Evolutionary conservation across 2,888 invertebrate genomes (phyloP).

Genomic region (Scaptomyza flava): DNA sequence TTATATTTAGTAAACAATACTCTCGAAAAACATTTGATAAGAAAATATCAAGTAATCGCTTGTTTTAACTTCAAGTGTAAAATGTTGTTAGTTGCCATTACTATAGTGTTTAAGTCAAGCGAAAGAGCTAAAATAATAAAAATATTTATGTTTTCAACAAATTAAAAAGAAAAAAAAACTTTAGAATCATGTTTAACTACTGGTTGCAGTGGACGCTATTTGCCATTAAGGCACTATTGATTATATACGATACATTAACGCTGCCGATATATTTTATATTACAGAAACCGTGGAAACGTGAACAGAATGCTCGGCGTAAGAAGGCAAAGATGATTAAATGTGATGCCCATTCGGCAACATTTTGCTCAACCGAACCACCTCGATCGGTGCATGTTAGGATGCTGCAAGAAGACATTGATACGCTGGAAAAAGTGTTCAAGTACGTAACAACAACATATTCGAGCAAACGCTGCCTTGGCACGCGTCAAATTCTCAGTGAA

Average conservation of each 20-base stretch:
- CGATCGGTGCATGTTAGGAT: slow-evolving; percentile 89
- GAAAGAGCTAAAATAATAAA: background rate
- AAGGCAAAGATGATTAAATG: slow-evolving; percentile 90
- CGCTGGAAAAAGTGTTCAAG: slow-evolving; percentile 93
- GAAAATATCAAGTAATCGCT: background rate
- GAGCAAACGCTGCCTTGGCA: slow-evolving; percentile 92
- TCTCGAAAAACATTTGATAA: background rate
- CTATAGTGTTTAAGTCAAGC: background rate
- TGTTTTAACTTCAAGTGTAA: background rate
- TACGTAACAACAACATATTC: slow-evolving; percentile 91
- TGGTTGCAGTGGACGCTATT: slow-evolving; percentile 89
- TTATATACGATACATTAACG: slow-evolving; percentile 94
- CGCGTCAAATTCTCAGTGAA: slow-evolving; percentile 94
- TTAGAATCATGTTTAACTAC: slow-evolving; percentile 82
- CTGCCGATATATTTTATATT: slow-evolving; percentile 94
- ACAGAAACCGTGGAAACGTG: slow-evolving; percentile 93
- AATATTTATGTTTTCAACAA: background rate
- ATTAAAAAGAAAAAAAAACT: slow-evolving; percentile 3
- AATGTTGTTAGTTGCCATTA: background rate
- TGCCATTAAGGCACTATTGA: slow-evolving; percentile 91
- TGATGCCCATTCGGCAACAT: slow-evolving; percentile 89
- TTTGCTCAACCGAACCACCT: slow-evolving; percentile 89
- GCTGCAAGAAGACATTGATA: slow-evolving; percentile 90
- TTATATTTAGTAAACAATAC: too few relatives aligned
- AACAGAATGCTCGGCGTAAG: slow-evolving; percentile 89